Percentiles rank a stretch among this genome's conserved stretches.
phyloP scores from a whole-genome alignment of 2,797 vertebrate genomes.

The Platalea minor region DNA sequence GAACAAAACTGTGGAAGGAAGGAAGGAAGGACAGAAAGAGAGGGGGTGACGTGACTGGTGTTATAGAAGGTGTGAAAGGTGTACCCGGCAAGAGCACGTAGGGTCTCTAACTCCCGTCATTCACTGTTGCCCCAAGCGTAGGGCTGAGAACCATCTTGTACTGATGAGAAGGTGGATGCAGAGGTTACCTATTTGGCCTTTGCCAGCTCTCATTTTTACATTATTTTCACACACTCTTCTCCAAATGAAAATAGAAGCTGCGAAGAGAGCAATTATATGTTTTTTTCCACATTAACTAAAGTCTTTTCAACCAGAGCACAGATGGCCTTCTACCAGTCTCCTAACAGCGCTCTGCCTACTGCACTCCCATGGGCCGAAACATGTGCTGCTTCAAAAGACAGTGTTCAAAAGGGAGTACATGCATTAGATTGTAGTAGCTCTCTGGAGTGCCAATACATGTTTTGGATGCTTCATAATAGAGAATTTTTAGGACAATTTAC shows the following conservation, averaged over 20 bases:
- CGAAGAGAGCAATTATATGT: not conserved
- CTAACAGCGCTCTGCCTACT: not conserved
- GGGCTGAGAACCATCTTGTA: not conserved
- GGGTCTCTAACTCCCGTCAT: not conserved
- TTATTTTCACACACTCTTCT: not conserved
- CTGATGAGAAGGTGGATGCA: not conserved
- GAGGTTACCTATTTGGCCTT: not conserved
- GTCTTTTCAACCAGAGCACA: constrained; percentile 22
- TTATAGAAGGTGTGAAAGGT: not conserved
- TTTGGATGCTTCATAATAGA: not conserved
- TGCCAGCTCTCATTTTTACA: not conserved
- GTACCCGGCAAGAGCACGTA: not conserved
- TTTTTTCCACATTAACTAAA: not conserved
- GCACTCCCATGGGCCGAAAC: not conserved
- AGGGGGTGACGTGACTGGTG: not conserved
- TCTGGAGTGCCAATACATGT: not conserved
- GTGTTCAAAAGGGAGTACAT: not conserved
- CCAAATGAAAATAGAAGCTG: not conserved
- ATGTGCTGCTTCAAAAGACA: not conserved
- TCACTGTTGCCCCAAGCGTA: not conserved
- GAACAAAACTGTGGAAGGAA: not conserved
- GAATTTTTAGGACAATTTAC: not conserved
- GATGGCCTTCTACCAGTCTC: not conserved
- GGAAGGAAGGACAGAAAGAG: not conserved
- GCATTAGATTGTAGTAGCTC: not conserved